Evolutionary conservation across 2,113 vertebrate species (phyloP), one percentile per base, ranked within the genome.

Genomic region (Coptodon bakossiorum): DNA sequence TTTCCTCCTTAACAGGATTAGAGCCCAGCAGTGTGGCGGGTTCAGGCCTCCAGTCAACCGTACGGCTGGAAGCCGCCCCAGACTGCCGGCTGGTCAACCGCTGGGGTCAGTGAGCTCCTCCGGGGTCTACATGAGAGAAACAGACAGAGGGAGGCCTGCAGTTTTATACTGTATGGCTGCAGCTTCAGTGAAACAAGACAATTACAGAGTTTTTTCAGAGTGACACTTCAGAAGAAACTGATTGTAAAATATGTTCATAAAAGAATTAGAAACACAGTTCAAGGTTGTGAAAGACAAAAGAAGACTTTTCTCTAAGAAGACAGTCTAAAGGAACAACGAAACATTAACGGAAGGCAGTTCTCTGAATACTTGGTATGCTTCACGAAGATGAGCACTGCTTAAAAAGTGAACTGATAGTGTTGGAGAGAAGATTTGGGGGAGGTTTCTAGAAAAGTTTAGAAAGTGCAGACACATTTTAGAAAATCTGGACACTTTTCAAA

Each of bases 1-100:
- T 93, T 93, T 92, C 91, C 91, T 94, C 87, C 87, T 80, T 94
- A 95, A 94, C 92, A 92, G 92, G 94, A 94, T 95, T 94, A 95
- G 88, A 90, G 80, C 87, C 85, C 93, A 95, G 94, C 90, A 84
- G 90, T 92, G 92, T 92, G 94, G 91, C 22, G 36, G 87, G 89
- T 91, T 92, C 84, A 92, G 91, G 4, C 87, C 87, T 84, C 88
- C 91, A 56, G 91, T 88, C 92, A 91, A 85, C 86, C 86, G 76
- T 90, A 16, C 12, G 1, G 59, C 90, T 87, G 89, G 90, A 52
- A 38, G 86, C 85, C 5, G 34, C 61, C 54, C 38, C 43, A 87
- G 59, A 54, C 87, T 50, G 85, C 61, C 85, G 52, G 88, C 86
- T 48, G 66, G 86, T 88, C 82, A 17, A 34, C 22, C 3, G 38